These are phyloP conservation scores for Microctenopoma steveboyesi DNA, from an alignment of 2,797 vertebrate genomes.

Conservation along the genomic window DNA sequence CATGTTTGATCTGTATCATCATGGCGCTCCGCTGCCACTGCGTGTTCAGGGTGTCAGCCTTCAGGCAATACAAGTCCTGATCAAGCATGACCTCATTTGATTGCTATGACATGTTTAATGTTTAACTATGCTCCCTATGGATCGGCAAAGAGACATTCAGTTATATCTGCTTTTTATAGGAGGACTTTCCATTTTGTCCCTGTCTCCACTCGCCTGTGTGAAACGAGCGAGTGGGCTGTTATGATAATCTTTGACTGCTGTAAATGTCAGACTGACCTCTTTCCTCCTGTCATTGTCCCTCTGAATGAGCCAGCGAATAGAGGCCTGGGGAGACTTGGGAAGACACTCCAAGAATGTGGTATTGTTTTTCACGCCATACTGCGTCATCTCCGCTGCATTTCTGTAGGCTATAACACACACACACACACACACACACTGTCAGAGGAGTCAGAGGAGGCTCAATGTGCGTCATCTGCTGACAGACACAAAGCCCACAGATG, in stretches of 20 bases:
- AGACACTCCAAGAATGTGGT: constrained; percentile 96
- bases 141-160: not conserved
- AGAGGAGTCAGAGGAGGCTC: constrained; percentile 43
- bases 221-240: not conserved
- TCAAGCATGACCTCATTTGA: constrained; percentile 39
- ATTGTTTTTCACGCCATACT: constrained; percentile 97
- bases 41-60: constrained; percentile 6
- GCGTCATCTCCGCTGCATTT: constrained; percentile 93
- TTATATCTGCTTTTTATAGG: not conserved
- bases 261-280: constrained; percentile 86
- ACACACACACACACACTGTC: constrained; percentile 46
- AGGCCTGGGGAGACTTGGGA: constrained; percentile 95
- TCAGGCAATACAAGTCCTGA: constrained; percentile 19
- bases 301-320: constrained; percentile 95
- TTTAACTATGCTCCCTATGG: constrained; percentile 4
- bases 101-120: constrained; percentile 11
- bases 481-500: constrained; percentile 65
- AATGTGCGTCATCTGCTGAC: constrained; percentile 63
- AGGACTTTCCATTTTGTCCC: not conserved
- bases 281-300: constrained; percentile 97
- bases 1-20: constrained; percentile 44
- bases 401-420: constrained; percentile 87
- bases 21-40: constrained; percentile 19
- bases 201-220: not conserved
- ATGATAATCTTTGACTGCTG: constrained; percentile 23